These are phyloP conservation scores for Sceloporus tristichus DNA, from an alignment of 2,113 vertebrate species.

Conservation along the genomic window DNA sequence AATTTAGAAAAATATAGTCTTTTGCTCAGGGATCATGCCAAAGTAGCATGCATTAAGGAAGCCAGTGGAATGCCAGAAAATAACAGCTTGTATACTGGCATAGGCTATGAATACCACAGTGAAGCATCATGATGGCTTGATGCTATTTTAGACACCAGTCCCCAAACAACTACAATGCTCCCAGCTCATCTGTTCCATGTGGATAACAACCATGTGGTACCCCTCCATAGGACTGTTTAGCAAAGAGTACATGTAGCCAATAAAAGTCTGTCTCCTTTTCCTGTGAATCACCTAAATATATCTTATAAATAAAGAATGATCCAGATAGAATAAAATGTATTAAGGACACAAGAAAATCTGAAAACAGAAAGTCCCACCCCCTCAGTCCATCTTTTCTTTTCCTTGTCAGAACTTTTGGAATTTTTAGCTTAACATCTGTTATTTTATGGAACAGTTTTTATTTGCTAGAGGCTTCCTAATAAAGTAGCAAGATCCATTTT, in stretches of 20 bases:
- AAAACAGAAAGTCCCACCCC: not conserved
- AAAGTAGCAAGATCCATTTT: not conserved
- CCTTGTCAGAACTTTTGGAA: not conserved
- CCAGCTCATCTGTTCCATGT: slow-evolving; percentile 19
- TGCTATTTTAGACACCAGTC: slow-evolving; percentile 41
- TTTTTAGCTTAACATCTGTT: not conserved
- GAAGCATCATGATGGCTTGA: slow-evolving; percentile 34
- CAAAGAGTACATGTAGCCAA: accelerated
- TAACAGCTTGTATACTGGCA: slow-evolving; percentile 37
- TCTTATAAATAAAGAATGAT: not conserved
- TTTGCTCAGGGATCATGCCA: not conserved
- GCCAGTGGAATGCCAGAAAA: not conserved
- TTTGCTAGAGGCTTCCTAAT: not conserved
- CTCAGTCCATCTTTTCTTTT: not conserved
- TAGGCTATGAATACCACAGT: slow-evolving; percentile 56
- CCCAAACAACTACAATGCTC: not conserved
- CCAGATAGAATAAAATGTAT: not conserved
- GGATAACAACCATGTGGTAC: slow-evolving; percentile 17
- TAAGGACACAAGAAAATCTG: slow-evolving; percentile 20
- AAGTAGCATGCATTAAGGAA: not conserved
- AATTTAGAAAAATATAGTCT: not conserved
- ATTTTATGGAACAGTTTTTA: not conserved
- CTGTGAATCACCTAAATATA: not conserved
- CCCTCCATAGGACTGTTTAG: not conserved
- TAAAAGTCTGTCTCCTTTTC: slow-evolving; percentile 2